These are phyloP conservation scores for Vombatus ursinus DNA, from an alignment of 2,113 vertebrate genomes.

Conservation along the genomic window DNA sequence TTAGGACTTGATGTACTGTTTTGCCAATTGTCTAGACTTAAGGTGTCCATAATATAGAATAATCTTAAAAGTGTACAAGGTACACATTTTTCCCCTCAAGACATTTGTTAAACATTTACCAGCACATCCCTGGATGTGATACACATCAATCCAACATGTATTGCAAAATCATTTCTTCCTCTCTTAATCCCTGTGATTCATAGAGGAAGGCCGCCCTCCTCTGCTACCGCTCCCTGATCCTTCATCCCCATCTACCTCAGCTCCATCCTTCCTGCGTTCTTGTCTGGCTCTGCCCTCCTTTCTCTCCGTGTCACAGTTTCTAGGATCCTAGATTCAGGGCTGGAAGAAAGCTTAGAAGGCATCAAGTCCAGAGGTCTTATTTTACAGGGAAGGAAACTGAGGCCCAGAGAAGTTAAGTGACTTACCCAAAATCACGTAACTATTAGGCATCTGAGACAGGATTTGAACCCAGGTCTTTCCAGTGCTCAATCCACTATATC, in stretches of 20 bases:
- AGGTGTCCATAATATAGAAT: not conserved
- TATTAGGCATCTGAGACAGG: not conserved
- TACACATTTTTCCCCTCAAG: not conserved
- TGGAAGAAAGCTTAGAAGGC: not conserved
- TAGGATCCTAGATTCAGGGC: not conserved
- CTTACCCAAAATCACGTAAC: not conserved
- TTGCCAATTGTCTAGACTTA: not conserved
- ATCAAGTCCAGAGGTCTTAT: not conserved
- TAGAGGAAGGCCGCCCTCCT: not conserved
- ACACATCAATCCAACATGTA: not conserved
- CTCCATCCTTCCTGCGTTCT: not conserved
- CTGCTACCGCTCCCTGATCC: not conserved
- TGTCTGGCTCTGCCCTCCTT: not conserved
- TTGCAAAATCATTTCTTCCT: not conserved
- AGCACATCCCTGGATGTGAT: too few species aligned
- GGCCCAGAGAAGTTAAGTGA: not conserved
- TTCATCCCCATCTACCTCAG: not conserved
- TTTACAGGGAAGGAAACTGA: constrained; percentile 4
- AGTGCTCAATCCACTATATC: not conserved
- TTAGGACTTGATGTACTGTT: not conserved
- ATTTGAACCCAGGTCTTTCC: not conserved
- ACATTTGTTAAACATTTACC: not conserved
- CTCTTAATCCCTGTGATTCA: not conserved
- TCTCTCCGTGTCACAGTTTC: not conserved
- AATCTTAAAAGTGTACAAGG: not conserved